These are phyloP conservation scores for Haplochromis burtoni DNA, from an alignment of 2,113 vertebrate species.

Conservation along the genomic window DNA sequence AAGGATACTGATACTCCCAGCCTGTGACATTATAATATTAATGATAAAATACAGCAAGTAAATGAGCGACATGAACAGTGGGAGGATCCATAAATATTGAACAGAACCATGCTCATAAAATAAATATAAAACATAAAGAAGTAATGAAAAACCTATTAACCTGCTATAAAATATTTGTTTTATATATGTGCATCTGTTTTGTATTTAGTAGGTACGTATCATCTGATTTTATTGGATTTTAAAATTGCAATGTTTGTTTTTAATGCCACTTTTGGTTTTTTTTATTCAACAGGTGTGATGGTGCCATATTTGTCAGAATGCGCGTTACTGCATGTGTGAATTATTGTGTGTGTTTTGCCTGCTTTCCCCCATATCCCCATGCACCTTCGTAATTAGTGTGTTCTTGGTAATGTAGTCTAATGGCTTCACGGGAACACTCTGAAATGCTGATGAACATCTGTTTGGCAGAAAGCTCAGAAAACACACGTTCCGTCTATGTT, in stretches of 20 bases:
- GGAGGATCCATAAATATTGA: not conserved
- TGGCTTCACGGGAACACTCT: conserved; percentile 56
- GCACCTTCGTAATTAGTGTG: conserved; percentile 53
- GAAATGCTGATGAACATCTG: conserved; percentile 69
- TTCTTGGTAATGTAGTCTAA: conserved; percentile 56
- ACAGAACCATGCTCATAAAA: not conserved
- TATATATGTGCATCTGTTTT: not conserved
- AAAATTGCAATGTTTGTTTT: not conserved
- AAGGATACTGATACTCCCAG: rapidly evolving
- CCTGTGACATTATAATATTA: not conserved
- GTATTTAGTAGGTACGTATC: not conserved
- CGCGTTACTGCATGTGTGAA: not conserved
- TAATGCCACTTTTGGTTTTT: not conserved
- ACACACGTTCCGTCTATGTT: not conserved
- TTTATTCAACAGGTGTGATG: not conserved
- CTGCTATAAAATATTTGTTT: not conserved
- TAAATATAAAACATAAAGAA: not conserved
- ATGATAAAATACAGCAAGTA: not conserved
- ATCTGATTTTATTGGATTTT: not conserved
- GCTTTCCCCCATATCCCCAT: not conserved
- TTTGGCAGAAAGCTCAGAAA: conserved; percentile 26
- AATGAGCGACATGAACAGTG: not conserved
- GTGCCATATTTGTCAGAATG: not conserved
- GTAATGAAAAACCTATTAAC: not conserved
- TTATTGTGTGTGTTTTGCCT: not conserved